Evolutionary conservation across 2,888 invertebrate genomes (phyloP).

Genomic region (Parnassius smintheus): DNA sequence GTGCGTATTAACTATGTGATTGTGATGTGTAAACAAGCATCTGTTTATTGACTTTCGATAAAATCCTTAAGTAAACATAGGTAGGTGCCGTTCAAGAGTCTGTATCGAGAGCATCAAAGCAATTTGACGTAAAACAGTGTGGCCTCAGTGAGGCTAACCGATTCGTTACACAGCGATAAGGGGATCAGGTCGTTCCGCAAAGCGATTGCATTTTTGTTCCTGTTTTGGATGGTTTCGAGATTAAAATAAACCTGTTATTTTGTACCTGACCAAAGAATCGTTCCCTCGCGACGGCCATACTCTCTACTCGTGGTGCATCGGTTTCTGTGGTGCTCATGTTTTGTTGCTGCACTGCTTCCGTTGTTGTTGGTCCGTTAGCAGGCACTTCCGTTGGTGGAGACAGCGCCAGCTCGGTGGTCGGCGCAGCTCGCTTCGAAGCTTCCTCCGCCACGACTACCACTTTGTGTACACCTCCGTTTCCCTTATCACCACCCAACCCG

Average conservation of each 20-base stretch:
- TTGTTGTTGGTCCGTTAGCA: conserved; percentile 28
- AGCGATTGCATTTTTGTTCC: conserved; percentile 45
- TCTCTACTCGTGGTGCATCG: conserved; percentile 57
- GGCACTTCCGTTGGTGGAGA: conserved; percentile 39
- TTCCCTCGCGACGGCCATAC: conserved; percentile 69
- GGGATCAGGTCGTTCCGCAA: conserved; percentile 61
- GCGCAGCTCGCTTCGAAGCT: conserved; percentile 55
- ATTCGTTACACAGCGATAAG: conserved; percentile 71
- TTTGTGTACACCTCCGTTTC: conserved; percentile 56
- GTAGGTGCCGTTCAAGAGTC: conserved; percentile 50
- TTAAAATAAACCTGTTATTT: conserved; percentile 29
- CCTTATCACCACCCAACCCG: conserved; percentile 62
- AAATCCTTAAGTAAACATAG: conserved; percentile 32
- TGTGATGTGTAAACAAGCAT: conserved; percentile 47
- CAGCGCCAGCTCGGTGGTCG: conserved; percentile 53
- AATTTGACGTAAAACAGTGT: conserved; percentile 66
- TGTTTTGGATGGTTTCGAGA: conserved; percentile 34
- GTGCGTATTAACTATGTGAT: conserved; percentile 22
- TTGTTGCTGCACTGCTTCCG: conserved; percentile 35
- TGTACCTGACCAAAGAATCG: conserved; percentile 74
- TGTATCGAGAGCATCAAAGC: conserved; percentile 50
- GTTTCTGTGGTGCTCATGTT: conserved; percentile 42
- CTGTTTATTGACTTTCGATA: conserved; percentile 46
- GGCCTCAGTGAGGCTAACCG: conserved; percentile 45
- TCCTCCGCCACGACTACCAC: conserved; percentile 68